Base-by-base conservation (phyloP, 2,113 vertebrate genomes). In the Holacanthus passer region DNA sequence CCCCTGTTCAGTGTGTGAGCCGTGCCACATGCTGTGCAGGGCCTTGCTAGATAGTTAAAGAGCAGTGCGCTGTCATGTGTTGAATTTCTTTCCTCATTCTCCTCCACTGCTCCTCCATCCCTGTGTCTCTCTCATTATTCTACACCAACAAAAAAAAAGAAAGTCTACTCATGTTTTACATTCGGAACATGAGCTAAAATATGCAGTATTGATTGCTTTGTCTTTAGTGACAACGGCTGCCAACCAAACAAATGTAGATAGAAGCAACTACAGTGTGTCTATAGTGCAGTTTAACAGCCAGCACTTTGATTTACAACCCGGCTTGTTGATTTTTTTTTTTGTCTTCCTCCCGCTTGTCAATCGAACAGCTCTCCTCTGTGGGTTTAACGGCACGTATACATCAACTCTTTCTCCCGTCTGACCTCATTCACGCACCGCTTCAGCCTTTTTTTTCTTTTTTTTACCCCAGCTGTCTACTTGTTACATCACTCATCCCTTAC, bases 191-290 rank as follows among this genome's bases (percentile, higher is more conserved):
- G 48, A 84, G 71, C 59, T 72, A 80, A 89, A 85, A 91, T 86
- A 87, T 89, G 81, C 81, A 76, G 45, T 66, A 92, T 90, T 87
- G 90, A 91, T 93, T 90, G 80, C 77, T 89, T 88, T 84, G 67
- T 87, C 72, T 71, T 87, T 48, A 66, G 76, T 78, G 77, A 87
- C 87, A 84, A 64, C 19, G 39, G 60, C 72, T 72, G 73, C 58
- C 72, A 12, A 77, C 56, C 68, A 88, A 91, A 91, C 80, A 84
- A 77, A 83, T 85, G 50, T 45, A 73, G 37, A 85, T 35, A 32
- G 73, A 79, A 76, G 68, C 37, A 81, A 79, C 64, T 59, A 71
- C 84, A 70, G 63, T 60, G 53, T 60, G 47, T 87, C 73, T 79
- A 48, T 17, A 35, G 68, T 48, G 69, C 69, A 39, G 45, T 75